Evolutionary conservation across 2,797 vertebrate genomes (phyloP).

Genomic region (Graptemys geographica): DNA sequence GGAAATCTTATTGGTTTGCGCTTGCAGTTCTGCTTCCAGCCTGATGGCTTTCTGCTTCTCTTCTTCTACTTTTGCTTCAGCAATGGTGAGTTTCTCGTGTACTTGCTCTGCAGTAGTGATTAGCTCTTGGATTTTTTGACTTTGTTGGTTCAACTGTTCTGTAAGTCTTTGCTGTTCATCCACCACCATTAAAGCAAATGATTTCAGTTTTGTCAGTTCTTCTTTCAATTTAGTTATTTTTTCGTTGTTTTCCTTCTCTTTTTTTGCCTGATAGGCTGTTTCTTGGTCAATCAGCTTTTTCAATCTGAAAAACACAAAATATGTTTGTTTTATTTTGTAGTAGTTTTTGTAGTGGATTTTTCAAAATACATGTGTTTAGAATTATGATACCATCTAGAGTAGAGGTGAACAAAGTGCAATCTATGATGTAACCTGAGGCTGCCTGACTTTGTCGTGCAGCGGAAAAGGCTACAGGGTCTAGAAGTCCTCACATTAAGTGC

Average conservation of each 20-base stretch:
- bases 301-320: slow-evolving; percentile 84
- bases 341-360: slow-evolving; percentile 30
- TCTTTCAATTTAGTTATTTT: slow-evolving; percentile 89
- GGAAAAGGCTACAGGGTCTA: neutral
- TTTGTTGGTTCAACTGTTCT: slow-evolving; percentile 90
- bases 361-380: neutral
- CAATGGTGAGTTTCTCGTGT: slow-evolving; percentile 87
- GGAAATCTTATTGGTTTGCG: slow-evolving; percentile 83
- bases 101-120: slow-evolving; percentile 83
- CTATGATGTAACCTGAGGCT: neutral
- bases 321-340: slow-evolving; percentile 61
- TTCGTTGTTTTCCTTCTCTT: slow-evolving; percentile 89
- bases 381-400: neutral
- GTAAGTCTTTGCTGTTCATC: slow-evolving; percentile 95
- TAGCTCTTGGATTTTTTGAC: slow-evolving; percentile 88
- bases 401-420: neutral
- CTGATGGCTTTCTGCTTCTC: slow-evolving; percentile 88
- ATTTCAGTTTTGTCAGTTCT: slow-evolving; percentile 94
- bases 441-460: neutral
- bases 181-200: slow-evolving; percentile 95
- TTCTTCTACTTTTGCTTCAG: slow-evolving; percentile 86
- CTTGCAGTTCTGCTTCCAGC: slow-evolving; percentile 88
- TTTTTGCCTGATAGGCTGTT: slow-evolving; percentile 88
- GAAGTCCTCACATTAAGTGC: neutral
- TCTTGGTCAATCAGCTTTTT: slow-evolving; percentile 95